Evolutionary conservation across 2,888 invertebrate species (phyloP).

Genomic region (Bellardia bayeri): DNA sequence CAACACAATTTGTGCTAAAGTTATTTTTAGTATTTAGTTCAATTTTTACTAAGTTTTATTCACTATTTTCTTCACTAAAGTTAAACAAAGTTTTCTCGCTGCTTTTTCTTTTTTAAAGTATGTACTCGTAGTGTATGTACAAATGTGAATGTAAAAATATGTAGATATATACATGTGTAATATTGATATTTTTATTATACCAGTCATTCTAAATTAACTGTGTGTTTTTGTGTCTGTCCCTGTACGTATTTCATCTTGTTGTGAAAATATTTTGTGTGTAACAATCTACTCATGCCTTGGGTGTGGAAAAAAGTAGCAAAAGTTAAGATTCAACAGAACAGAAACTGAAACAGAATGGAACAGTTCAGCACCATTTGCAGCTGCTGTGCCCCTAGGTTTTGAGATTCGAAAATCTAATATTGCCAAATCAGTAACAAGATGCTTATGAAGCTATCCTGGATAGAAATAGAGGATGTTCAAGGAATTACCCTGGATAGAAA

Average conservation of each 20-base stretch:
- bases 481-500: too few species aligned
- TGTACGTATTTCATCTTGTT: not conserved
- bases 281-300: not conserved
- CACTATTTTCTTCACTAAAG: not conserved
- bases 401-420: too few species aligned
- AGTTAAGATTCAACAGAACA: too few species aligned
- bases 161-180: not conserved
- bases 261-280: not conserved
- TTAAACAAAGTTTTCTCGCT: not conserved
- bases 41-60: not conserved
- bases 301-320: not conserved
- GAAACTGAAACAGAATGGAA: too few species aligned
- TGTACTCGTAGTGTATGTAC: not conserved
- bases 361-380: too few species aligned
- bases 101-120: not conserved
- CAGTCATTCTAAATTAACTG: conserved; percentile 16
- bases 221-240: conserved; percentile 1
- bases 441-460: too few species aligned
- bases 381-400: too few species aligned
- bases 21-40: not conserved
- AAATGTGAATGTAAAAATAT: too few species aligned
- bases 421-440: too few species aligned
- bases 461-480: too few species aligned
- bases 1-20: not conserved
- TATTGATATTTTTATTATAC: conserved; percentile 8